phyloP scores from a whole-genome alignment of 2,797 vertebrate genomes.

The Anomalospiza imberbis region DNA sequence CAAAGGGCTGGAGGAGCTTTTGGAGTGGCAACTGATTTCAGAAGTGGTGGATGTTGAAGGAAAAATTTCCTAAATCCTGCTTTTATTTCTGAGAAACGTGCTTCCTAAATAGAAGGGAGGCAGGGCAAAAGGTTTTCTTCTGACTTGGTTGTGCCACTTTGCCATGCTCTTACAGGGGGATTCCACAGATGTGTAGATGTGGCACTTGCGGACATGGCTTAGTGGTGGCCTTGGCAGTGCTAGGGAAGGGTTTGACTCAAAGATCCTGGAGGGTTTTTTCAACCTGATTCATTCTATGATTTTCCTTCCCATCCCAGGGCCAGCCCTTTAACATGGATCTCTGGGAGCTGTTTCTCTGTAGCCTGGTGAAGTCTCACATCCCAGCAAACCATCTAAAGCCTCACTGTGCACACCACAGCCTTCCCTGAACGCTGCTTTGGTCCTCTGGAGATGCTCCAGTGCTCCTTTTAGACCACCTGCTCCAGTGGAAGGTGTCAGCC shows the following conservation, averaged over 20 bases:
- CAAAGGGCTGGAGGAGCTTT: background rate
- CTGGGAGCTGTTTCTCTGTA: background rate
- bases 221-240: background rate
- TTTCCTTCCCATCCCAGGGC: background rate
- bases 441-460: background rate
- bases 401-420: background rate
- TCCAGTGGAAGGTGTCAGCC: background rate
- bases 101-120: background rate
- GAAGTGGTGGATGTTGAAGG: background rate
- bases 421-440: background rate
- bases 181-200: background rate
- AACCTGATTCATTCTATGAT: background rate
- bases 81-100: background rate
- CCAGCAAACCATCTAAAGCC: background rate
- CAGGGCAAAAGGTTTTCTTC: background rate
- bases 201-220: background rate
- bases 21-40: background rate
- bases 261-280: background rate
- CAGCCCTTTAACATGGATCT: background rate
- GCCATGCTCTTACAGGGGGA: accelerated
- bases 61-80: background rate
- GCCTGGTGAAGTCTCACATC: background rate
- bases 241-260: background rate
- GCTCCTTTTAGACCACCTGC: background rate
- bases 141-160: background rate